Base-by-base conservation (phyloP, 2,113 vertebrate genomes). In the Rhombomys opimus region DNA sequence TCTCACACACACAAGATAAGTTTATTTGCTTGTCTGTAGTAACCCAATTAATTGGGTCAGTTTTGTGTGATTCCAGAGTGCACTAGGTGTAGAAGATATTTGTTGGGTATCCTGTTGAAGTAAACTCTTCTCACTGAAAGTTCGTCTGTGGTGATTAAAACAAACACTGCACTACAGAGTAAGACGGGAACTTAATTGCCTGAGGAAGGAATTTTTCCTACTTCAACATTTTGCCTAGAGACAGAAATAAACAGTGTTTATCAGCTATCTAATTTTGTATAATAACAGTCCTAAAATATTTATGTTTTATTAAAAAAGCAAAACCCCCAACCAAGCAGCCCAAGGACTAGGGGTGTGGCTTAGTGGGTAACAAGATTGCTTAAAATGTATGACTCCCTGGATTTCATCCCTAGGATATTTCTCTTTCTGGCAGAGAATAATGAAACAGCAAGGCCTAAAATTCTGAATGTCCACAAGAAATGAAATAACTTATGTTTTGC, bases 141-240 rank as follows among this genome's bases (percentile, higher is more conserved):
- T 35, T 35, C 70, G 52, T 76, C 54, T 84, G 59, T 81, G 14
- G 46, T 73, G 12, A 10, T 57, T 84, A 93, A 76, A 70, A 35
- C 12, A 52, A 54, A 59, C 50, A 57, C 18, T 4, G n/a, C 32
- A 80, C 25, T 87, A 91, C 15, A 88, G 38, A 96, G 12, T 86
- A 91, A 90, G 65, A 87, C 5, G 30, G 25, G 57, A 41, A 87
- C 50, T 70, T 84, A 95, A 52, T 22, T 72, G 27, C 63, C 50
- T 70, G 23, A 15, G 50, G 52, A 76, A 50, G 15, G 32, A 95
- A 27, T 46, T 94, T 96, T 89, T 91, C 41, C 30, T 75, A 78
- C 61, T 96, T 82, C 67, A 80, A 25, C 78, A 57, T 88, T 93
- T 92, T 95, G 52, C 85, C 32, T 90, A 57, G 23, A 89, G 15